Evolutionary conservation across 2,797 vertebrate species (phyloP).

Genomic region (Platalea minor): DNA sequence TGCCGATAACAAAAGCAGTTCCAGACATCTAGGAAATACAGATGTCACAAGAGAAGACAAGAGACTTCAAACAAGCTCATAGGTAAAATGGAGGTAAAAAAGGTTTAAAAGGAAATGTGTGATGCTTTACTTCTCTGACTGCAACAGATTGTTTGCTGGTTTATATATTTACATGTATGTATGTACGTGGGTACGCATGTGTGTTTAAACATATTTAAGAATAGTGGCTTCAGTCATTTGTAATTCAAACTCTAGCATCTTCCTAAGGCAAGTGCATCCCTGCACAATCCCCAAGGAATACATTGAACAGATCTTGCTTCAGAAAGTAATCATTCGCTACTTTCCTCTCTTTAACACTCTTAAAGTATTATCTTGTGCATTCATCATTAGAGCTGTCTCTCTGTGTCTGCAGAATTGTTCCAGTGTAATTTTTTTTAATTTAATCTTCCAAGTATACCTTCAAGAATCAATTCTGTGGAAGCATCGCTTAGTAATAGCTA

Average conservation of each 20-base stretch:
- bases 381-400: slow-evolving; percentile 12
- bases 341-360: slow-evolving; percentile 22
- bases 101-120: background rate
- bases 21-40: background rate
- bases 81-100: background rate
- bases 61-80: background rate
- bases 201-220: background rate
- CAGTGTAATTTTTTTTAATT: background rate
- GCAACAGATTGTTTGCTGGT: background rate
- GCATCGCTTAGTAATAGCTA: background rate
- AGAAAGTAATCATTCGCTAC: background rate
- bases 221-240: background rate
- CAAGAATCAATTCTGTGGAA: background rate
- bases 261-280: background rate
- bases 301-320: background rate
- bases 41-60: background rate
- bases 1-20: background rate
- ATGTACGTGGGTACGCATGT: background rate
- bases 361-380: slow-evolving; percentile 13
- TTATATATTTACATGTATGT: background rate
- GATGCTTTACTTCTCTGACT: background rate
- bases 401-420: slow-evolving; percentile 10
- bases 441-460: slow-evolving; percentile 50
- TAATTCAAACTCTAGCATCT: background rate
- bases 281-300: background rate